These are phyloP conservation scores for Fregetta grallaria DNA, from an alignment of 2,113 vertebrate genomes.

Conservation along the genomic window DNA sequence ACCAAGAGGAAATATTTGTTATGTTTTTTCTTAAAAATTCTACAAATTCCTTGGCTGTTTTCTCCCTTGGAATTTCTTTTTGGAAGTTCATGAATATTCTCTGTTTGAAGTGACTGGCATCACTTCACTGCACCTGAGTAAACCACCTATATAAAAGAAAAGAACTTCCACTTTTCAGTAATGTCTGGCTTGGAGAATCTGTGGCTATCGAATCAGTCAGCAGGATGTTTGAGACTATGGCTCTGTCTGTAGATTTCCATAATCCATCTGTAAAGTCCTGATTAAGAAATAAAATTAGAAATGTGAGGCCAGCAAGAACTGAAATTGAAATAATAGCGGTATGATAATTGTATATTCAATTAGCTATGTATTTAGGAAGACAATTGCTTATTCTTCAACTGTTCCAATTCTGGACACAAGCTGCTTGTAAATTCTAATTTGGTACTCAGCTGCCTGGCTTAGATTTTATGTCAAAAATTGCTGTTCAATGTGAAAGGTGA, in stretches of 20 bases:
- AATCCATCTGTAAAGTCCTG: not conserved
- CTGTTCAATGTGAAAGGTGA: not conserved
- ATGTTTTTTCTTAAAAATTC: not conserved
- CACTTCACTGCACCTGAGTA: not conserved
- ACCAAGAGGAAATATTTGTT: not conserved
- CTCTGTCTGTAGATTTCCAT: not conserved
- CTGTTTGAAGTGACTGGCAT: not conserved
- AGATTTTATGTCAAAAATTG: not conserved
- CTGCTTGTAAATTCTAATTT: not conserved
- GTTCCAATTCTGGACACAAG: not conserved
- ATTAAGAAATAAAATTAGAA: not conserved
- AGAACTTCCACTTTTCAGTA: not conserved
- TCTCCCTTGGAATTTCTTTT: not conserved
- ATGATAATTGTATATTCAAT: not conserved
- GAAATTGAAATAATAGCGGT: not conserved
- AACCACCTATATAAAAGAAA: not conserved
- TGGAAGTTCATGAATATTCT: not conserved
- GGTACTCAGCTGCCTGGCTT: not conserved
- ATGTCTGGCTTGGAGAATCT: not conserved
- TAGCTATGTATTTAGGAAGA: not conserved
- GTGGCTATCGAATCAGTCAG: not conserved
- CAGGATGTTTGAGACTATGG: not conserved
- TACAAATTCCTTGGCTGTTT: not conserved
- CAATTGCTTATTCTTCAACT: not conserved
- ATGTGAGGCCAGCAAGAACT: not conserved